phyloP scores from a whole-genome alignment of 2,113 vertebrate genomes.

The Galeopterus variegatus region DNA sequence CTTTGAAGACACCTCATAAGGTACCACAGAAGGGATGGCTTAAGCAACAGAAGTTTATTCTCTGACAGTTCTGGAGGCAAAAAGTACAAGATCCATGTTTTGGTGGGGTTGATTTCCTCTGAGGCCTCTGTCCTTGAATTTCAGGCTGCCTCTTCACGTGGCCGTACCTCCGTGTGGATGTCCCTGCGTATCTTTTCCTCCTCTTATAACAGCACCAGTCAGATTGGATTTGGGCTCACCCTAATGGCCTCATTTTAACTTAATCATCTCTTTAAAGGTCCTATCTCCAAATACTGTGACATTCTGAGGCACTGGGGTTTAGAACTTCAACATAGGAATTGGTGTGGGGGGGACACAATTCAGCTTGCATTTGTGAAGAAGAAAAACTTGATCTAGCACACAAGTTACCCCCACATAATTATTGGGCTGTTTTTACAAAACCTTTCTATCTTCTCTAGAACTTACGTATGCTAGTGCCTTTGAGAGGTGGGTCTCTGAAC shows the following conservation, averaged over 20 bases:
- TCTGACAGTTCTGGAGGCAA: neutral
- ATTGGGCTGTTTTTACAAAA: neutral
- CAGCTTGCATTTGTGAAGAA: neutral
- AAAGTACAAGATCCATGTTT: neutral
- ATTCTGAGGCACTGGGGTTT: neutral
- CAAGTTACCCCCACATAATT: neutral
- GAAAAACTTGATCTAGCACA: neutral
- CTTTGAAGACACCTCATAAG: neutral
- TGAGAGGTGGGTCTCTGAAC: neutral
- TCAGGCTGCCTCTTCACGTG: neutral
- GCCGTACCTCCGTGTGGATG: rapidly evolving
- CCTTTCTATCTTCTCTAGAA: neutral
- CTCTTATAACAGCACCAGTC: neutral
- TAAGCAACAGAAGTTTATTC: neutral
- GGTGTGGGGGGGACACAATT: neutral
- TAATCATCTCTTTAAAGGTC: neutral
- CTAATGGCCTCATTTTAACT: neutral
- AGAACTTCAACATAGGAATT: neutral
- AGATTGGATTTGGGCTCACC: neutral
- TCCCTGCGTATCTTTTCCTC: neutral
- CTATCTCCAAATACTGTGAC: neutral
- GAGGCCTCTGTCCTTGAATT: neutral
- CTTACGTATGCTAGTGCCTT: neutral
- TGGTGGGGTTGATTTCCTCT: neutral
- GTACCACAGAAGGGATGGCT: neutral